Base-by-base conservation (phyloP, 2,888 invertebrate genomes). In the Tinea semifulvella region DNA sequence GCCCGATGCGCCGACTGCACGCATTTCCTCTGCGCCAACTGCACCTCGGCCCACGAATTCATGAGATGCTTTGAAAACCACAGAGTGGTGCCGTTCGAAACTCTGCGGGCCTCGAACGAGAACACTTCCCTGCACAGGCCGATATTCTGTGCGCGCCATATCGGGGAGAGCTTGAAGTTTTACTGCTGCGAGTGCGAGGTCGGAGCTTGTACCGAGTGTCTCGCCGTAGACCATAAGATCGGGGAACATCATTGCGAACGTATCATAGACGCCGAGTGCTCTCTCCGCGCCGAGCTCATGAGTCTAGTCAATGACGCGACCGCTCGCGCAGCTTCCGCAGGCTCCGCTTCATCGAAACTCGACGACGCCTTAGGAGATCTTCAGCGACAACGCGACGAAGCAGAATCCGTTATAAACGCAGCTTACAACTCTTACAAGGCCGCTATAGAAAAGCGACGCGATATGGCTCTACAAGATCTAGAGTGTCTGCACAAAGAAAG, bases 21-120 rank as follows among this genome's bases (percentile, higher is more conserved):
- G 60, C 94, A 94, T 71, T 92, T 96, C 66, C 83, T 98, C 42
- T 97, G 97, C 75, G 88, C 91, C 50, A 93, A 94, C 65, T 98
- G 97, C 80, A 94, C 95, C 60, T 92, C 94, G 28, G 97, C 97
- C 47, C 97, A 98, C 71, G 92, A 94, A 69, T 96, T 92, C 63
- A 97, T 97, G 97, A 87, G 95, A 53, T 96, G 96, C 79, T 98
- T 98, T 67, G 96, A 97, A 71, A 94, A 93, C 59, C 97, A 98
- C 68, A 86, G 91, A 68, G 96, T 96, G 27, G 88, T 95, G 44
- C 89, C 91, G 35, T 89, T 96, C 62, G 95, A 95, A 58, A 94
- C 94, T 54, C 83, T 95, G 63, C 88, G 89, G 57, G 85, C 86
- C 56, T 89, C 90, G 52, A 89, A 89, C 56, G 88, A 91, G 62